These are phyloP conservation scores for Oryctes rhinoceros DNA, from an alignment of 1,140 invertebrate genomes.

Conservation along the genomic window DNA sequence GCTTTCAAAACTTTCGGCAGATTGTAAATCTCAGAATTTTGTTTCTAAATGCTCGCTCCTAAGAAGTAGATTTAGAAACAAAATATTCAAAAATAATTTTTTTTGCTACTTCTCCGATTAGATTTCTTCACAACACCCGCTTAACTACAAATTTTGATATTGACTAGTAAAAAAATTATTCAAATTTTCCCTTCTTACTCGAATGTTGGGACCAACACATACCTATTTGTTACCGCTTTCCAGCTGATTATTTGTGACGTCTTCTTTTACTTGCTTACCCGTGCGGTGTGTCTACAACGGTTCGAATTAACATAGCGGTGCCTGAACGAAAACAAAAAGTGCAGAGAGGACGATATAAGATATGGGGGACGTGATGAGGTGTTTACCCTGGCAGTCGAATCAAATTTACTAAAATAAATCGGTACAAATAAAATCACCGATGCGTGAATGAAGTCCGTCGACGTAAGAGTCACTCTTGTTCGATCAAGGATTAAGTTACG, in stretches of 20 bases:
- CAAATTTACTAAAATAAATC: slow-evolving; percentile 41
- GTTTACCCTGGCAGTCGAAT: slow-evolving; percentile 30
- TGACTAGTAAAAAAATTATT: no score
- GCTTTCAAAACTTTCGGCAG: no score
- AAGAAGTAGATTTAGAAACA: no score
- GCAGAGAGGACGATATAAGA: background rate
- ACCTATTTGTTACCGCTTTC: no score
- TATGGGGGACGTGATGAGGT: slow-evolving; percentile 1
- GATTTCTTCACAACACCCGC: no score
- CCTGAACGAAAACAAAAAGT: background rate
- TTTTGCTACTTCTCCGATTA: no score
- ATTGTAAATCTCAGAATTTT: no score
- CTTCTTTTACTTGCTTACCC: background rate
- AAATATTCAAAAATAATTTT: no score
- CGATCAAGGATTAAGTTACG: slow-evolving; percentile 51
- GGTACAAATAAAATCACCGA: slow-evolving; percentile 39
- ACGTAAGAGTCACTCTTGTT: slow-evolving; percentile 51
- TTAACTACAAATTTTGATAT: no score
- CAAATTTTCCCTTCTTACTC: no score
- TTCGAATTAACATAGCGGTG: slow-evolving; percentile 8
- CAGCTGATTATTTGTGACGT: background rate
- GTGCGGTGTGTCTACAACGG: background rate
- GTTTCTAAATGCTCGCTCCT: no score
- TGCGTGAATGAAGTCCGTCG: slow-evolving; percentile 46
- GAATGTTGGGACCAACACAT: no score